A percentile compares a stretch with the other conserved stretches of the same genome.
These are phyloP conservation scores for Melanotus villosus DNA, from an alignment of 2,888 invertebrate genomes.

Conservation along the genomic window DNA sequence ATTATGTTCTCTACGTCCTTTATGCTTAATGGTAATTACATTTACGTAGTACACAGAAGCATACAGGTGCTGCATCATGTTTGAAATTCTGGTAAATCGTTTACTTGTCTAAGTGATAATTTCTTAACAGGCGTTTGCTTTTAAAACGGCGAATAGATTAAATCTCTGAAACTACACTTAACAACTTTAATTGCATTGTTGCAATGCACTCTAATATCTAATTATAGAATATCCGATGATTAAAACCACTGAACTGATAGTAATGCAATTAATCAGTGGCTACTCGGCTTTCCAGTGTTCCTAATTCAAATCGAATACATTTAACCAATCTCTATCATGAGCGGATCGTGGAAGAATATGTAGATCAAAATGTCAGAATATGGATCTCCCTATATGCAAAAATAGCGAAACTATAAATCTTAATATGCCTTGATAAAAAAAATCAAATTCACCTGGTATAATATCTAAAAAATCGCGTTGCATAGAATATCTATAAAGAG, in stretches of 20 bases:
- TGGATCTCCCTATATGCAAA: too few relatives aligned
- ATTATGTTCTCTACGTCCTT: conserved; percentile 26
- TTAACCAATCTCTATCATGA: conserved; percentile 23
- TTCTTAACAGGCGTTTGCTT: too few relatives aligned
- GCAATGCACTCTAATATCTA: conserved; percentile 26
- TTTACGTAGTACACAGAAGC: neutral
- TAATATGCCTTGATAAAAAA: too few relatives aligned
- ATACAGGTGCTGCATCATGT: neutral
- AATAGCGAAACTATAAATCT: too few relatives aligned
- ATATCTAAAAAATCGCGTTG: too few relatives aligned
- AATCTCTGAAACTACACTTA: too few relatives aligned
- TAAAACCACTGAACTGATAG: conserved; percentile 43
- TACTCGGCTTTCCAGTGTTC: conserved; percentile 5
- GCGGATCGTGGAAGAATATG: too few relatives aligned
- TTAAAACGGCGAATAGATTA: too few relatives aligned
- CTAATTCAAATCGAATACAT: conserved; percentile 19
- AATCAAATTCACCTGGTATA: too few relatives aligned
- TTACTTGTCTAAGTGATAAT: too few relatives aligned
- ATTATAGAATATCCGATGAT: conserved; percentile 46
- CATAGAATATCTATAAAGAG: too few relatives aligned
- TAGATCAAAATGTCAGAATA: too few relatives aligned
- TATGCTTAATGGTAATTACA: conserved; percentile 31
- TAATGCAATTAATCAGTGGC: conserved; percentile 46
- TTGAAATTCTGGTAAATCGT: neutral
- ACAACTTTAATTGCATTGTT: conserved; percentile 13